Base-by-base conservation (phyloP, 2,797 vertebrate genomes). In the Pangasius krempfi region DNA sequence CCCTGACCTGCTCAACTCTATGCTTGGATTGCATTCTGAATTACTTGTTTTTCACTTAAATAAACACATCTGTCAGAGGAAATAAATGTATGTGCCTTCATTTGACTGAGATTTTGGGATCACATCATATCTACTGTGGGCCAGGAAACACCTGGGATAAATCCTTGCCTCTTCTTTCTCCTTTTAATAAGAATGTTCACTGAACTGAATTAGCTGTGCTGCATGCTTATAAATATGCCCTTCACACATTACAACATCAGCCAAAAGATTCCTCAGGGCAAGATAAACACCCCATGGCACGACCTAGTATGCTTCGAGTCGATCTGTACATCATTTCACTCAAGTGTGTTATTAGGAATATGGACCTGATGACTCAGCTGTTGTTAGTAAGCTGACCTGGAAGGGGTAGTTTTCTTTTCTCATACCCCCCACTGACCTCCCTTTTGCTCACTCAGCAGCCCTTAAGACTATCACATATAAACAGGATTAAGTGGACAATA, bases 261-360 rank as follows among this genome's bases (percentile, higher is more conserved):
- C 83, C 60, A 85, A 54, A 88, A 68, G 33, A 68, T 50, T 79
- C 62, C 73, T 58, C 10, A 1, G 73, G 73, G 14, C 44, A 58
- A 79, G 82, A 54, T 68, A 70, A 79, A 79, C 16, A 50, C 72
- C 87, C 87, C 33, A 37, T 56, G 83, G 88, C 62, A 83, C 47
- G 25, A 58, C 78, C 66, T 50, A 60, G 60, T 37, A 79, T 30
- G 68, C 10, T 70, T n/a, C 5, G 6, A 33, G 25, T 22, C 72
- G 10, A 54, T 85, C 50, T 85, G 27, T 70, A 79, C 73, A 78
- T 79, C 82, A 85, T 79, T 70, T 68, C 37, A 47, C 75, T 30
- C 50, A 79, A 64, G 16, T 47, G 73, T 52, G 62, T 66, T 47
- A 73, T 60, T 58, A 47, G 56, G 54, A 37, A 7, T 72, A 56